Evolutionary conservation across 2,797 vertebrate species (phyloP).

Genomic region (Trichosurus vulpecula): DNA sequence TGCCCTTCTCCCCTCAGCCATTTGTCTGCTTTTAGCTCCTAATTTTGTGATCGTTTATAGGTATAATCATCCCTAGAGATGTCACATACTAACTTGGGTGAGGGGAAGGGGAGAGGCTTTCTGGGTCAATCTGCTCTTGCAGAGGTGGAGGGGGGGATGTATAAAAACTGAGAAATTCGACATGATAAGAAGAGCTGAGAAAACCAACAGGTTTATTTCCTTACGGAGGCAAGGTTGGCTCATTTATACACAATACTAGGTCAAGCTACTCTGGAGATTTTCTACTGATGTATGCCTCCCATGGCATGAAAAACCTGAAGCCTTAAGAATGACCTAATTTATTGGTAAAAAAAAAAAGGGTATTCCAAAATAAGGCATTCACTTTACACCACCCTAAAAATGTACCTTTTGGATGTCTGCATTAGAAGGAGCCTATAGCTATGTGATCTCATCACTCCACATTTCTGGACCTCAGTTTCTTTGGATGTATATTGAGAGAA

Average conservation of each 20-base stretch:
- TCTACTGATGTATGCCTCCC: slow-evolving; percentile 40
- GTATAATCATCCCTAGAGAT: slow-evolving; percentile 64
- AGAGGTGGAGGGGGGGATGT: slow-evolving; percentile 57
- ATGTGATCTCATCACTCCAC: neutral
- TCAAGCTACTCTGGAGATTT: slow-evolving; percentile 74
- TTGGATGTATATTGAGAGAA: neutral
- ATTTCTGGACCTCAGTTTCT: neutral
- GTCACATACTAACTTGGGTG: slow-evolving; percentile 67
- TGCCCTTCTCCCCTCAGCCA: slow-evolving; percentile 62
- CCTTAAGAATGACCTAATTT: slow-evolving; percentile 76
- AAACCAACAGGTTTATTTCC: slow-evolving; percentile 72
- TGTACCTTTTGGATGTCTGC: slow-evolving; percentile 37
- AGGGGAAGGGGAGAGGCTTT: slow-evolving; percentile 52
- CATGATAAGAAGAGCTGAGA: slow-evolving; percentile 68
- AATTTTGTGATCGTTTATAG: slow-evolving; percentile 63
- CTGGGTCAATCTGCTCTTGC: slow-evolving; percentile 76
- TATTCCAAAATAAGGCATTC: slow-evolving; percentile 60
- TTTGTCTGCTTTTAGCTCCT: slow-evolving; percentile 69
- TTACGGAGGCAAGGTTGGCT: slow-evolving; percentile 65
- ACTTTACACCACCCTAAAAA: slow-evolving; percentile 39
- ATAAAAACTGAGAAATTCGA: slow-evolving; percentile 66
- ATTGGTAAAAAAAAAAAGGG: slow-evolving; percentile 75
- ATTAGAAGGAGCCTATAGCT: neutral
- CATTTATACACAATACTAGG: slow-evolving; percentile 71
- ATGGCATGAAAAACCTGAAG: slow-evolving; percentile 59